These are phyloP conservation scores for Campaea margaritaria DNA, from an alignment of 2,888 invertebrate genomes.

Conservation along the genomic window DNA sequence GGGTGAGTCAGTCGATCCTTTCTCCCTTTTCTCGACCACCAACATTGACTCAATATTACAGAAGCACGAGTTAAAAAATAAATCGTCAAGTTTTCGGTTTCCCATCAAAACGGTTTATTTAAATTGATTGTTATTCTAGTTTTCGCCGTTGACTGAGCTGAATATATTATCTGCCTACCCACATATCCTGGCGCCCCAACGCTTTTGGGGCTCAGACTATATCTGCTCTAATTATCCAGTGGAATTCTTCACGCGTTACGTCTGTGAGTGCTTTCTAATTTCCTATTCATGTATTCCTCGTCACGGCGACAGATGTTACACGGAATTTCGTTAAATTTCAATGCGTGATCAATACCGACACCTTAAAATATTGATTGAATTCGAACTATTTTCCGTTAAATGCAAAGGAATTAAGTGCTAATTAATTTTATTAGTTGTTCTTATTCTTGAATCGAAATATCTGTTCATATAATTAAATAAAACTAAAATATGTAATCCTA, in stretches of 20 bases:
- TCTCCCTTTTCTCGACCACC: too few relatives aligned
- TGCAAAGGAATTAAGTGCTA: not conserved
- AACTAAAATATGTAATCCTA: too few relatives aligned
- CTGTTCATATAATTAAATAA: too few relatives aligned
- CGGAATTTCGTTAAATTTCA: constrained; percentile 32
- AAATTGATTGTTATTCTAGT: too few relatives aligned
- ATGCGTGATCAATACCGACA: constrained; percentile 25
- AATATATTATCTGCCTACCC: too few relatives aligned
- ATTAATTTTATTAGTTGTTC: not conserved
- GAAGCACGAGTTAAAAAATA: too few relatives aligned
- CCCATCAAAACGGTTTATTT: too few relatives aligned
- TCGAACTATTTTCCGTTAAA: not conserved
- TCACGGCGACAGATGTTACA: constrained; percentile 37
- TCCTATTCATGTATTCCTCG: constrained; percentile 41
- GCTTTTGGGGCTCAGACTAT: not conserved
- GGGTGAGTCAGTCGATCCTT: too few relatives aligned
- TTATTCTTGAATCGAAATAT: too few relatives aligned
- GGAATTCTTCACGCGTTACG: constrained; percentile 17
- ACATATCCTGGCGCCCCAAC: not conserved
- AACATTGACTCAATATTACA: too few relatives aligned
- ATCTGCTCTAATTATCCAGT: not conserved
- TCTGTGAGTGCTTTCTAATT: constrained; percentile 30
- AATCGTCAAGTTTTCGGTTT: too few relatives aligned
- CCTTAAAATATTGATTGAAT: constrained; percentile 10
- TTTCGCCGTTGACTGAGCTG: too few relatives aligned